phyloP scores from a whole-genome alignment of 2,113 vertebrate species.

The Bubalus kerabau region DNA sequence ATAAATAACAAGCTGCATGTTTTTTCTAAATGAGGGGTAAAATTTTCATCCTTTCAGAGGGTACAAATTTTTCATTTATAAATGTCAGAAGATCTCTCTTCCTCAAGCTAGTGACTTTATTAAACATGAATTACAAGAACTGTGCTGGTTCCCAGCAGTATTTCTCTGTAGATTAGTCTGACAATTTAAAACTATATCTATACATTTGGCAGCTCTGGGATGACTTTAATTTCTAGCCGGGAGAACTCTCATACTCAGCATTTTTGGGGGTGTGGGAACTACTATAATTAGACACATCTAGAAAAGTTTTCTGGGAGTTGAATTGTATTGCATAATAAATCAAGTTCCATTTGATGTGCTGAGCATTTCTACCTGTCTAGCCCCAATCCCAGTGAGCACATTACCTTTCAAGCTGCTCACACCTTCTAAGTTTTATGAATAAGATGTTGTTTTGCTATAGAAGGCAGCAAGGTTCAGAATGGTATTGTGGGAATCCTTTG shows the following conservation, averaged over 20 bases:
- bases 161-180: conserved; percentile 64
- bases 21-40: conserved; percentile 27
- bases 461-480: neutral
- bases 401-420: neutral
- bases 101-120: conserved; percentile 45
- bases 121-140: conserved; percentile 63
- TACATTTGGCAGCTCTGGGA: conserved; percentile 52
- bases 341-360: neutral
- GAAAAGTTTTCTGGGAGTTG: conserved; percentile 1
- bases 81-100: conserved; percentile 52
- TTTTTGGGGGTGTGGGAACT: neutral
- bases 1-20: conserved; percentile 36
- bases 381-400: neutral
- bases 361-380: neutral
- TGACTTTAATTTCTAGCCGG: conserved; percentile 62
- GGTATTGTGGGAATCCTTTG: neutral
- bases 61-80: conserved; percentile 60
- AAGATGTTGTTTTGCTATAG: neutral
- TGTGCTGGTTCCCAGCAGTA: conserved; percentile 41
- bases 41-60: conserved; percentile 46
- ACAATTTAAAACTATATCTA: conserved; percentile 47
- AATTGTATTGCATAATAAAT: neutral
- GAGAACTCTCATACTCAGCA: conserved; percentile 51
- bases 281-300: conserved; percentile 19
- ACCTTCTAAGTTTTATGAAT: neutral